Evolutionary conservation across 1,140 invertebrate species (phyloP).

Genomic region (Micrasema longulum): DNA sequence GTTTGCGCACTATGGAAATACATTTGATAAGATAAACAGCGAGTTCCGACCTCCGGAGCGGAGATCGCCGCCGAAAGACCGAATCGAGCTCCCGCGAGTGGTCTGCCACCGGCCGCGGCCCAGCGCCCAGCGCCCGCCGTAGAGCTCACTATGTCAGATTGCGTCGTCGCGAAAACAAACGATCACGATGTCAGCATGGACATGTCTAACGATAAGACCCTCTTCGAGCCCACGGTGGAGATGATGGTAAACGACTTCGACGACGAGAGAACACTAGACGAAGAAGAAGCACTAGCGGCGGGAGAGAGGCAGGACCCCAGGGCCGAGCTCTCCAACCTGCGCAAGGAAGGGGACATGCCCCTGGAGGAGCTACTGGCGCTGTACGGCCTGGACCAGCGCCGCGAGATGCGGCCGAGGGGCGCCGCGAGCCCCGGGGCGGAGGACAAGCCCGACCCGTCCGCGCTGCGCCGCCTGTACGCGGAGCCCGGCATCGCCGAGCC

Average conservation of each 20-base stretch:
- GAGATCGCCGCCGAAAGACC: no score
- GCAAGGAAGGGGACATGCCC: constrained; percentile 94
- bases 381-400: constrained; percentile 77
- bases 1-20: neutral
- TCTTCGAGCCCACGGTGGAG: constrained; percentile 80
- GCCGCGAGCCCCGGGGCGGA: constrained; percentile 63
- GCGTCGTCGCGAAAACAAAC: constrained; percentile 43
- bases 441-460: constrained; percentile 71
- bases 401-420: constrained; percentile 62
- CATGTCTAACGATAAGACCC: constrained; percentile 67
- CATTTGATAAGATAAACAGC: neutral
- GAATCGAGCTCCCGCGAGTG: constrained; percentile 4
- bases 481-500: constrained; percentile 76
- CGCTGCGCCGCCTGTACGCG: constrained; percentile 88
- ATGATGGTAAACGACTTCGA: constrained; percentile 98
- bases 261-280: constrained; percentile 94
- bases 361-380: constrained; percentile 90
- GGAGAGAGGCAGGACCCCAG: constrained; percentile 82
- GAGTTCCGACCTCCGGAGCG: neutral
- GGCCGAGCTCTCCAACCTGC: constrained; percentile 89
- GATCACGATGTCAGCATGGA: constrained; percentile 69
- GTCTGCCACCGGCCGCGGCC: constrained; percentile 25
- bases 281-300: constrained; percentile 94
- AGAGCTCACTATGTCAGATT: constrained; percentile 42
- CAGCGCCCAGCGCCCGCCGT: constrained; percentile 31